Evolutionary conservation across 2,113 vertebrate species (phyloP).

Genomic region (Aptenodytes patagonicus): DNA sequence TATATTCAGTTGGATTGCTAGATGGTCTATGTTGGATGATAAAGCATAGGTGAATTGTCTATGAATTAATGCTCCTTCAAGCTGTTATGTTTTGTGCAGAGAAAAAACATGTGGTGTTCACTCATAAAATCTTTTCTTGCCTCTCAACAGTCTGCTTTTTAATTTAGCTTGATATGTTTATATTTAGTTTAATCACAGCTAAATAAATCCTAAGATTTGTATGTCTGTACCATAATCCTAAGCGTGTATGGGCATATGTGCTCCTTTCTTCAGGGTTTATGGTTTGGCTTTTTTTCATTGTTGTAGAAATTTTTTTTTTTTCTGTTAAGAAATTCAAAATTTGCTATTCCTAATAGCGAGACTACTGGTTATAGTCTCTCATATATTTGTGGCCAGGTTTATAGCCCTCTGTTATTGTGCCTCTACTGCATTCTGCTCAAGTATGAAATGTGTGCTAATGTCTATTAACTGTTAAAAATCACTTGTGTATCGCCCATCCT

Average conservation of each 20-base stretch:
- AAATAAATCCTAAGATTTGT: not conserved
- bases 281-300: not conserved
- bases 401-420: not conserved
- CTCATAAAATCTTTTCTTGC: not conserved
- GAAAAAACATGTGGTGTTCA: not conserved
- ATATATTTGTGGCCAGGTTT: not conserved
- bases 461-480: not conserved
- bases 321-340: not conserved
- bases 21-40: not conserved
- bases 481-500: not conserved
- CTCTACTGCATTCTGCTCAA: not conserved
- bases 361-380: not conserved
- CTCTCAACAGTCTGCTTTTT: not conserved
- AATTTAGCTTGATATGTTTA: not conserved
- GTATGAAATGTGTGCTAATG: not conserved
- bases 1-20: not conserved
- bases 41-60: not conserved
- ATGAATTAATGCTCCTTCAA: not conserved
- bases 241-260: fast-evolving
- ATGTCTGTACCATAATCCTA: not conserved
- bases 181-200: not conserved
- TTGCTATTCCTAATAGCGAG: not conserved
- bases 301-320: not conserved
- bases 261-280: not conserved
- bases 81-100: not conserved